These are phyloP conservation scores for zebrafish (Danio rerio) DNA, from an alignment of 2,113 vertebrate species.

Conservation along the genomic window GRCz12tu NC_133188.1:55023501-55024000, in stretches of 20 bases:
- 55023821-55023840: neutral
- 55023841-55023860: too few species aligned
- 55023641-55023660: too few species aligned
- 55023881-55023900: too few species aligned
- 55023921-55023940: too few species aligned
- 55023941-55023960: too few species aligned
- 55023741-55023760: conserved; percentile 56
- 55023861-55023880: too few species aligned
- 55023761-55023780: conserved; percentile 41
- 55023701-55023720: conserved; percentile 60
- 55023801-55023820: neutral
- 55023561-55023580: neutral
- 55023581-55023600: neutral
- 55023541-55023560: conserved; percentile 14
- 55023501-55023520: conserved; percentile 4
- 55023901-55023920: too few species aligned
- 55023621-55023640: too few species aligned
- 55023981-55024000: too few species aligned
- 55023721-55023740: conserved; percentile 68
- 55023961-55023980: too few species aligned
- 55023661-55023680: neutral
- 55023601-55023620: neutral
- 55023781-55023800: neutral
- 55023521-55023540: conserved; percentile 1
- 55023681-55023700: conserved; percentile 25